These are phyloP conservation scores for Athetis lepigone DNA, from an alignment of 2,888 invertebrate species.

Conservation along the genomic window DNA sequence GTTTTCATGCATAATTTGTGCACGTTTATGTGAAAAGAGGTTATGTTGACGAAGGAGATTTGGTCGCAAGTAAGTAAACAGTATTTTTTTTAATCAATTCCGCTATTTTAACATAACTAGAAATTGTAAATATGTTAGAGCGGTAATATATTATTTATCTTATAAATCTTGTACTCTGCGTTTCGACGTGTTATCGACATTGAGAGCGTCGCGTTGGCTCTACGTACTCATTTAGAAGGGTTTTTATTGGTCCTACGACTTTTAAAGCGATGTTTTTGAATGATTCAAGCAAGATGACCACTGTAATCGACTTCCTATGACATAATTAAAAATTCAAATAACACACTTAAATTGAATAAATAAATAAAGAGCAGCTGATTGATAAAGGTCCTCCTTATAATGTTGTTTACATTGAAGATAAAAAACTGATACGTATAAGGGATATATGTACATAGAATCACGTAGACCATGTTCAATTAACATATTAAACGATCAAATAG, in stretches of 20 bases:
- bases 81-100: slow-evolving; percentile 36
- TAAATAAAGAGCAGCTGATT: slow-evolving; percentile 52
- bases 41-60: slow-evolving; percentile 84
- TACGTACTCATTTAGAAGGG: slow-evolving; percentile 6
- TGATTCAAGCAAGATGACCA: slow-evolving; percentile 16
- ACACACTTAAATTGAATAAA: slow-evolving; percentile 16
- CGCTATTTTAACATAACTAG: slow-evolving; percentile 42
- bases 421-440: slow-evolving; percentile 23
- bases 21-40: slow-evolving; percentile 70
- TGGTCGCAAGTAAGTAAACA: slow-evolving; percentile 76
- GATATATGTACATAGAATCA: slow-evolving; percentile 36
- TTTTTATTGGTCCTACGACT: slow-evolving; percentile 19
- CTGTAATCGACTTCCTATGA: slow-evolving; percentile 32
- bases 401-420: slow-evolving; percentile 44
- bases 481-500: slow-evolving; percentile 38
- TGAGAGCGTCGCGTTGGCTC: slow-evolving; percentile 10
- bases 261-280: slow-evolving; percentile 13
- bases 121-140: slow-evolving; percentile 26
- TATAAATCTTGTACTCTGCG: slow-evolving; percentile 14
- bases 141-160: slow-evolving; percentile 4
- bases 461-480: slow-evolving; percentile 42
- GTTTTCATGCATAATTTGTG: slow-evolving; percentile 40
- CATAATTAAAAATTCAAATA: slow-evolving; percentile 34
- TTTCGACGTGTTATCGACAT: slow-evolving; percentile 23
- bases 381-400: slow-evolving; percentile 19